Evolutionary conservation across 2,797 vertebrate species (phyloP), one percentile per base, ranked within the genome.

Genomic region (Alfaro cultratus): DNA sequence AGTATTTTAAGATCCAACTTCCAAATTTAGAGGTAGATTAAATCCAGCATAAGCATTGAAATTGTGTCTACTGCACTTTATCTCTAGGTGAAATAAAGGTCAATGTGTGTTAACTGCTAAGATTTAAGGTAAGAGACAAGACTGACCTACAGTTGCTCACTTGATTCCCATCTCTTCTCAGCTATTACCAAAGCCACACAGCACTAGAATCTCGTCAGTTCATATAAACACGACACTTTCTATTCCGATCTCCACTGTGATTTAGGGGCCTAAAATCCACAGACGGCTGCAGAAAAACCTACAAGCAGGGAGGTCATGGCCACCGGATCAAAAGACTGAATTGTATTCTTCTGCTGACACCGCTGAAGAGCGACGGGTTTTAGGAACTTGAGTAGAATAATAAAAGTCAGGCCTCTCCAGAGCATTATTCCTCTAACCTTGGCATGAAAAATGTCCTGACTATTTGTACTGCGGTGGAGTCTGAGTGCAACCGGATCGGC

Each of bases 401-500:
- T 87, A 88, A 83, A 86, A 60, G 82, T 31, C 84, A 62, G 60
- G 80, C 49, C 68, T 49, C 84, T 90, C 70, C 71, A 55, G 77
- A 87, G 85, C 79, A 39, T 85, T 78, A 80, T 82, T 80, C 73
- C 73, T 80, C 71, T 1, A 18, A 29, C 60, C 29, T 1, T 57
- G 82, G 83, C 83, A 87, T 76, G 83, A 83, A 88, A 91, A 89
- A 79, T 4, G 74, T 80, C 80, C 84, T 29, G 55, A 49, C 79
- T 75, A 80, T 82, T 76, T 55, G 43, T 0, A 13, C 82, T 90
- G 91, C 49, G 75, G 89, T 87, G 81, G 74, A 83, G 88, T 70
- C 82, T 29, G 80, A 89, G 83, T 77, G 91, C 90, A 94, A 92
- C 82, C 29, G 76, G 87, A 93, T 85, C 88, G 21, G 70, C 81